Evolutionary conservation across 2,888 invertebrate genomes (phyloP).

Genomic region (Eucera pruinosa): DNA sequence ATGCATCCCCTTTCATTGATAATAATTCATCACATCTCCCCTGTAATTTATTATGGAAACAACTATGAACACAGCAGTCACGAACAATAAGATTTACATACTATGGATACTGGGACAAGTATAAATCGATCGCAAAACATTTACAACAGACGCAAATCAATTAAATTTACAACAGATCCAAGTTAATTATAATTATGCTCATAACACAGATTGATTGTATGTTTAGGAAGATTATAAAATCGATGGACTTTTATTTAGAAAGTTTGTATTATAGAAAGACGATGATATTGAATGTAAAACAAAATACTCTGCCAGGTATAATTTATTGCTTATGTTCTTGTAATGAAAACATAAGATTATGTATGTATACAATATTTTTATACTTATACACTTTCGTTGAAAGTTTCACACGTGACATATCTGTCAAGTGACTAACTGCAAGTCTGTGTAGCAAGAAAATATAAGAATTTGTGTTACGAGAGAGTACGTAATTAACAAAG

Average conservation of each 20-base stretch:
- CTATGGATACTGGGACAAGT: background rate
- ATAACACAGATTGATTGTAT: background rate
- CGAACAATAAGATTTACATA: constrained; percentile 14
- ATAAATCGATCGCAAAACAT: background rate
- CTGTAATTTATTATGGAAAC: constrained; percentile 4
- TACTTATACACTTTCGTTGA: background rate
- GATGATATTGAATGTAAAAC: background rate
- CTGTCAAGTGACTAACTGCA: constrained; percentile 29
- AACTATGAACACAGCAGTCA: constrained; percentile 3
- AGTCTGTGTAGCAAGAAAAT: background rate
- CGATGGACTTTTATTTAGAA: background rate
- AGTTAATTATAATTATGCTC: background rate
- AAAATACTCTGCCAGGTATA: background rate
- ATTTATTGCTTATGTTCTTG: background rate
- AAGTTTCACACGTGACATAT: background rate
- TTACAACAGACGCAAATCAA: background rate
- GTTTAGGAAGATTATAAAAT: background rate
- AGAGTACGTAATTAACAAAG: constrained; percentile 23
- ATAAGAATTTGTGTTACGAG: constrained; percentile 15
- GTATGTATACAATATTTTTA: background rate
- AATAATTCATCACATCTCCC: constrained; percentile 13
- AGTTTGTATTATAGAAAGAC: too few species aligned
- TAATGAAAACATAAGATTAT: too few species aligned
- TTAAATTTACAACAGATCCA: too few species aligned
- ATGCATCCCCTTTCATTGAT: constrained; percentile 2